A percentile compares a stretch with the other conserved stretches of the same genome.
Evolutionary conservation across 2,113 vertebrate species (phyloP).

Genomic region (Cyprinodon brontotheroides): DNA sequence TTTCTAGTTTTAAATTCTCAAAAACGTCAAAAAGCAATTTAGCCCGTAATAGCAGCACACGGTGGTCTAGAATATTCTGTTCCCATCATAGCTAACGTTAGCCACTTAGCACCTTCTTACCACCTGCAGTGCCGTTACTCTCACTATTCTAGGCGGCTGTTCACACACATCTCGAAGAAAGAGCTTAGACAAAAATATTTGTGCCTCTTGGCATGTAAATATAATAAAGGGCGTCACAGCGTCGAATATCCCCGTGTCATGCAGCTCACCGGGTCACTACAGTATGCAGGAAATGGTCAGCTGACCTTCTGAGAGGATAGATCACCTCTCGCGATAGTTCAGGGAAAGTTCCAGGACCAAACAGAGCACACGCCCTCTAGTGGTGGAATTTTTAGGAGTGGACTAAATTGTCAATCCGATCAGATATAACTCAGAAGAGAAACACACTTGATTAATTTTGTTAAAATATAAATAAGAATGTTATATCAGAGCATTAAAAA

Average conservation of each 20-base stretch:
- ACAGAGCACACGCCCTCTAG: neutral
- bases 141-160: neutral
- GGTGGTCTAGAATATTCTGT: conserved; percentile 71
- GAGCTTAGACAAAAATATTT: neutral
- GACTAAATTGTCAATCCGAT: neutral
- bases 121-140: neutral
- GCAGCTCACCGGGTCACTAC: conserved; percentile 6
- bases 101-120: neutral
- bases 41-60: conserved; percentile 19
- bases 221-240: neutral
- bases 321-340: conserved; percentile 49
- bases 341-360: neutral
- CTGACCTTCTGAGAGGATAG: conserved; percentile 49
- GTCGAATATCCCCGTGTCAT: neutral
- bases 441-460: no score
- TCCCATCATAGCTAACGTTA: conserved; percentile 58
- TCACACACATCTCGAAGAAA: neutral
- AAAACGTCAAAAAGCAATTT: no score
- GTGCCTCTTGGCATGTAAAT: neutral
- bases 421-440: neutral
- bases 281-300: conserved; percentile 48
- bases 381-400: neutral
- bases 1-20: no score
- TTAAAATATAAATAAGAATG: neutral
- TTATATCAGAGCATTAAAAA: neutral